Conservation (phyloP, 2,113 vertebrate species). For the Rynchops niger region DNA sequence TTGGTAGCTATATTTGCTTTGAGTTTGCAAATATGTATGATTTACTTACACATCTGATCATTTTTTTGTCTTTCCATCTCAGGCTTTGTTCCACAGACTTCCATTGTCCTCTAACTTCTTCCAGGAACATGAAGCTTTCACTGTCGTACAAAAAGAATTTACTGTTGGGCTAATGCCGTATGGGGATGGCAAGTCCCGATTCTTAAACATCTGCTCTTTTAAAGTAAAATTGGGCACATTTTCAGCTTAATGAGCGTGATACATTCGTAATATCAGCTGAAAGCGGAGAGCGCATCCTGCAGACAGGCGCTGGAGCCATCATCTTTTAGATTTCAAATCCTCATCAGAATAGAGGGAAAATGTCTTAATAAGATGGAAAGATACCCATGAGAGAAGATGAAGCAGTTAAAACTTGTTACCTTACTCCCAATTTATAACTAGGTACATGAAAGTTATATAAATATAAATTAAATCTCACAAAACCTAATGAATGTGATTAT, state of each 20-base stretch:
- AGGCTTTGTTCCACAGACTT: neutral
- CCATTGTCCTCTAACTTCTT: neutral
- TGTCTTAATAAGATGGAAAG: neutral
- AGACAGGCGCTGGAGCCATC: neutral
- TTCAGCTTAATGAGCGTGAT: slow-evolving; percentile 17
- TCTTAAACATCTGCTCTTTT: slow-evolving; percentile 52
- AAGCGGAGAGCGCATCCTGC: neutral
- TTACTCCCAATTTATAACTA: neutral
- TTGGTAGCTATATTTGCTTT: neutral
- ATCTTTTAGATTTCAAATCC: neutral
- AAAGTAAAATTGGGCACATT: neutral
- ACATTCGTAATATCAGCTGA: neutral
- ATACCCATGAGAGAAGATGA: neutral
- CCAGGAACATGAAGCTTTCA: neutral
- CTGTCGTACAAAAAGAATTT: slow-evolving; percentile 25
- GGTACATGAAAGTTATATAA: neutral
- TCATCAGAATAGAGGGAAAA: neutral
- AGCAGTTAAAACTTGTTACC: neutral
- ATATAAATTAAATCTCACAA: neutral
- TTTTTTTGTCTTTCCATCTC: neutral
- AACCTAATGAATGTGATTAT: neutral
- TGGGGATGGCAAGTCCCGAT: neutral
- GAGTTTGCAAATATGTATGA: neutral
- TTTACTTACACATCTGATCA: neutral
- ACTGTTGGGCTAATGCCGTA: slow-evolving; percentile 23